Evolutionary conservation across 2,113 vertebrate genomes (phyloP).

Genomic region (Rhizomys pruinosus): DNA sequence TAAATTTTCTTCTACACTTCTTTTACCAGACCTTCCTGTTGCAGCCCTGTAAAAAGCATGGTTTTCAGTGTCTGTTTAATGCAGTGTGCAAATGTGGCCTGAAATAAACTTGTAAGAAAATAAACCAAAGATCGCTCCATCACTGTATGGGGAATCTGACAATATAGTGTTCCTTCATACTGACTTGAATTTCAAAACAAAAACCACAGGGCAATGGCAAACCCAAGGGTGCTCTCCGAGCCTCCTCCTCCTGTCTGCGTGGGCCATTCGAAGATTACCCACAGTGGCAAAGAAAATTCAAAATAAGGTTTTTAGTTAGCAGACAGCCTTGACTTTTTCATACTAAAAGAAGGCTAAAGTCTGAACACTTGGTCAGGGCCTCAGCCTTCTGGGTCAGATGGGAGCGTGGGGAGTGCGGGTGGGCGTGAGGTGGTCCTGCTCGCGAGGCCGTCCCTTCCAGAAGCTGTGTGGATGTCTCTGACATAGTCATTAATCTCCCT

Average conservation of each 20-base stretch:
- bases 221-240: not conserved
- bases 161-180: not conserved
- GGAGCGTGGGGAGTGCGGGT: not conserved
- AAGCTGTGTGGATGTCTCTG: not conserved
- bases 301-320: not conserved
- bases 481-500: not conserved
- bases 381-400: not conserved
- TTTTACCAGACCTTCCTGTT: too few species aligned
- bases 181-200: constrained; percentile 25
- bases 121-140: not conserved
- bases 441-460: not conserved
- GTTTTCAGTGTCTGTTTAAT: too few species aligned
- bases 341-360: not conserved
- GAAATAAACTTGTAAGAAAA: too few species aligned
- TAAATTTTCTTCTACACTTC: too few species aligned
- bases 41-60: too few species aligned
- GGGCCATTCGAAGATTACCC: not conserved
- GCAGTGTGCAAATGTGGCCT: too few species aligned
- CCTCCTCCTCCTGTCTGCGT: not conserved
- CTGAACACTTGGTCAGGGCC: not conserved
- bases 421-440: fast-evolving
- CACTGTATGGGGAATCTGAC: not conserved
- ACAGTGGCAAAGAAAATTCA: not conserved
- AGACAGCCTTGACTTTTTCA: not conserved
- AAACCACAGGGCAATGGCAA: not conserved